Evolutionary conservation across 2,113 vertebrate genomes (phyloP).

Genomic region (Atlantisia rogersi): DNA sequence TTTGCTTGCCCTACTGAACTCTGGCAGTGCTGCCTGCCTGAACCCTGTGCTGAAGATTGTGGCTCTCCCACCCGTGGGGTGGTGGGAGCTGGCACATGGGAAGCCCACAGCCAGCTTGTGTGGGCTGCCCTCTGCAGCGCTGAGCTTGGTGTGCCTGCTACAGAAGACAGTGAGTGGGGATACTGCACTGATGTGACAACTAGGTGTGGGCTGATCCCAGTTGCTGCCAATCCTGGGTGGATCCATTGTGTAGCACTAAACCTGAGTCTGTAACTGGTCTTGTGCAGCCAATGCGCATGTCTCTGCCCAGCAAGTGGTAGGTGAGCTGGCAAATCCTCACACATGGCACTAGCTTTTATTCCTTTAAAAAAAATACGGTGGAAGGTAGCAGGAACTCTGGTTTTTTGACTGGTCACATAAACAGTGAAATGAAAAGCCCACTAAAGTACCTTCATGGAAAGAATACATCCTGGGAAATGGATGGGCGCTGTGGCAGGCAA

Average conservation of each 20-base stretch:
- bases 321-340: accelerated
- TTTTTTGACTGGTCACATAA: background rate
- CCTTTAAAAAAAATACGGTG: background rate
- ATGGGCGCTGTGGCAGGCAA: accelerated
- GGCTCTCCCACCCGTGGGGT: accelerated
- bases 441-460: background rate
- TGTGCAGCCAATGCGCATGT: accelerated
- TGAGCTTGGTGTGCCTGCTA: accelerated
- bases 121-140: background rate
- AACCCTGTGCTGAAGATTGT: background rate
- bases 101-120: accelerated
- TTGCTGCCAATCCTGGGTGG: accelerated
- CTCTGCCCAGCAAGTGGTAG: background rate
- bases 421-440: background rate
- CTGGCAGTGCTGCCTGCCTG: background rate
- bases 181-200: accelerated
- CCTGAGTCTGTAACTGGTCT: background rate
- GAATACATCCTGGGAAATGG: accelerated
- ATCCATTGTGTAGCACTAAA: background rate
- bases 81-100: no score
- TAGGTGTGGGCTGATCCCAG: accelerated
- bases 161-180: accelerated
- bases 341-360: accelerated
- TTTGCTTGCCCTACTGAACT: background rate
- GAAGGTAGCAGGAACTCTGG: background rate